Percentiles rank a stretch among this genome's conserved stretches.
Conservation (phyloP, 92 coral and sea anemone species). For the Zoanthus solanderi region DNA sequence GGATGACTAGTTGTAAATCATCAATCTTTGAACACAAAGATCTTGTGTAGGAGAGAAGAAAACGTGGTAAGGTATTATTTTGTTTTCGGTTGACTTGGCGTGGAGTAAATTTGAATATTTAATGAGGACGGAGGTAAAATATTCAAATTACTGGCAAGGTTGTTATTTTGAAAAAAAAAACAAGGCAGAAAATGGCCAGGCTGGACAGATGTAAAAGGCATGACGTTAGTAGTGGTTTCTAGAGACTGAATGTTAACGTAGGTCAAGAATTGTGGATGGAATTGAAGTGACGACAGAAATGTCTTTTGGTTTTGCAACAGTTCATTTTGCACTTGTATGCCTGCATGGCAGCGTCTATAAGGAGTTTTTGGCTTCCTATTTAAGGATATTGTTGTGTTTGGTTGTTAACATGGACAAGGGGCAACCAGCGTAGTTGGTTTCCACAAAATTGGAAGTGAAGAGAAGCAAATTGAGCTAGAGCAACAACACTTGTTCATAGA, state of each 20-base stretch:
- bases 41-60: constrained; percentile 23
- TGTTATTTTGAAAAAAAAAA: constrained; percentile 16
- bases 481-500: constrained; percentile 18
- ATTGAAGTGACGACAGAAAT: constrained; percentile 8
- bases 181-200: constrained; percentile 21
- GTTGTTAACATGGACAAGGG: constrained; percentile 20
- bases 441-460: constrained; percentile 25
- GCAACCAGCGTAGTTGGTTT: constrained; percentile 12
- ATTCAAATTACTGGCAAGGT: constrained; percentile 28
- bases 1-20: constrained; percentile 15
- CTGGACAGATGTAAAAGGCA: constrained; percentile 33
- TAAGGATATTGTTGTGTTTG: constrained; percentile 14
- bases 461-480: constrained; percentile 32
- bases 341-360: constrained; percentile 25
- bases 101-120: constrained; percentile 12
- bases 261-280: constrained; percentile 30
- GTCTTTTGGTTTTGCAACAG: constrained; percentile 27
- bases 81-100: constrained; percentile 26
- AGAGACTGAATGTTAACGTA: constrained; percentile 28
- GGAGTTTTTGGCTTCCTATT: constrained; percentile 19
- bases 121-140: constrained; percentile 1
- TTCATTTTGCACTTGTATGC: constrained; percentile 14
- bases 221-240: constrained; percentile 23
- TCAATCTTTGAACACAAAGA: constrained; percentile 34
- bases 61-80: constrained; percentile 6